A percentile compares a stretch with the other conserved stretches of the same genome.
phyloP scores from a whole-genome alignment of 2,797 vertebrate species.

The Aulostomus chinensis region DNA sequence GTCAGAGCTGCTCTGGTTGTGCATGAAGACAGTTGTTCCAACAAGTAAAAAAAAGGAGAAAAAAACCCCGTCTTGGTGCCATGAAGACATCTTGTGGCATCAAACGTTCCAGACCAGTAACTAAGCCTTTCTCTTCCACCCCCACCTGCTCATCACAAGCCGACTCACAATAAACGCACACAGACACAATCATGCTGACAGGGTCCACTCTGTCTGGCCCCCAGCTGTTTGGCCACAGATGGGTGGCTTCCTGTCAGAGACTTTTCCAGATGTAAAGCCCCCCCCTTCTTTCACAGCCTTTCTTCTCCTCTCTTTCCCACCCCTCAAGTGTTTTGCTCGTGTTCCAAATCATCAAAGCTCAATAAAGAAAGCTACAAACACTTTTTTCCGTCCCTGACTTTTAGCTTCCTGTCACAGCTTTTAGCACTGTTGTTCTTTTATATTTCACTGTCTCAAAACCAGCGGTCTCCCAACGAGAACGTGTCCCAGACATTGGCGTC shows the following conservation, averaged over 20 bases:
- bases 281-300: conserved; percentile 37
- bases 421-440: no score
- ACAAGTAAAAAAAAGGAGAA: conserved; percentile 45
- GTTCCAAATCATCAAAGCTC: conserved; percentile 46
- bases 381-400: conserved; percentile 5
- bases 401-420: background rate
- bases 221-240: conserved; percentile 71
- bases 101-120: conserved; percentile 53
- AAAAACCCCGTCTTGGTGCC: conserved; percentile 1
- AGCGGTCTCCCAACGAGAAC: no score
- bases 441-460: no score
- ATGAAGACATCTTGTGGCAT: conserved; percentile 58
- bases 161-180: conserved; percentile 13
- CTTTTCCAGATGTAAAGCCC: conserved; percentile 61
- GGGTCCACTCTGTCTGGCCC: conserved; percentile 54
- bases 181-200: conserved; percentile 38
- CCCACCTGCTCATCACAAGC: conserved; percentile 36
- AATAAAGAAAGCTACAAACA: background rate
- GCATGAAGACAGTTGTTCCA: conserved; percentile 28
- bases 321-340: conserved; percentile 28
- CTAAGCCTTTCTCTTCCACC: conserved; percentile 25
- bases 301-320: conserved; percentile 33
- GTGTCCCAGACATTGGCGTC: no score
- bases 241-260: conserved; percentile 65
- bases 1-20: conserved; percentile 26